Evolutionary conservation across 1,140 invertebrate species (phyloP).

Genomic region (Solenopsis invicta): DNA sequence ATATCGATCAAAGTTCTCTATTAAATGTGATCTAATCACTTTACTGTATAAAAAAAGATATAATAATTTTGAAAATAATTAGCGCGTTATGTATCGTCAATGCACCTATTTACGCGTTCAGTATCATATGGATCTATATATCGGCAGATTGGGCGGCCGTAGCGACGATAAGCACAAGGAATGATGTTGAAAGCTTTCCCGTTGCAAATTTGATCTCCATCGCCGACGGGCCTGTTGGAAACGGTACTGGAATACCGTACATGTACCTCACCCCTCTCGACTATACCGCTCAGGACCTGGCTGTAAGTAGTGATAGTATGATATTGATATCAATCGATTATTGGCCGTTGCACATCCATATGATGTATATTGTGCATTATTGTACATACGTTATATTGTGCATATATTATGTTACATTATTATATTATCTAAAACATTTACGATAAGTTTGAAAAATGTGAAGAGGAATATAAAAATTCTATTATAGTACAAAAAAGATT

Average conservation of each 20-base stretch:
- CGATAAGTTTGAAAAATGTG: not conserved
- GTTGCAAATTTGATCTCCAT: slow-evolving; percentile 92
- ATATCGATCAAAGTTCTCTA: too few species aligned
- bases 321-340: not conserved
- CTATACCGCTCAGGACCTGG: slow-evolving; percentile 91
- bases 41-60: not conserved
- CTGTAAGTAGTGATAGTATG: slow-evolving; percentile 85
- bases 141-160: slow-evolving; percentile 91
- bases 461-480: not conserved
- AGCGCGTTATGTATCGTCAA: not conserved
- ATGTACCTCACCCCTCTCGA: slow-evolving; percentile 93
- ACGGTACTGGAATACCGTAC: slow-evolving; percentile 92
- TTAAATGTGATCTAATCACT: not conserved
- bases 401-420: not conserved
- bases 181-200: slow-evolving; percentile 89
- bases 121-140: not conserved
- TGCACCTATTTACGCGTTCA: not conserved
- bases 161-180: slow-evolving; percentile 90
- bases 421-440: not conserved
- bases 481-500: not conserved
- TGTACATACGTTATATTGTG: not conserved
- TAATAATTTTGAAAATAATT: not conserved
- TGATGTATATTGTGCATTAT: not conserved
- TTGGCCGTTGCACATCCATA: not conserved
- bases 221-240: slow-evolving; percentile 90